These are phyloP conservation scores for Scolopax rusticola DNA, from an alignment of 2,797 vertebrate species.

Conservation along the genomic window DNA sequence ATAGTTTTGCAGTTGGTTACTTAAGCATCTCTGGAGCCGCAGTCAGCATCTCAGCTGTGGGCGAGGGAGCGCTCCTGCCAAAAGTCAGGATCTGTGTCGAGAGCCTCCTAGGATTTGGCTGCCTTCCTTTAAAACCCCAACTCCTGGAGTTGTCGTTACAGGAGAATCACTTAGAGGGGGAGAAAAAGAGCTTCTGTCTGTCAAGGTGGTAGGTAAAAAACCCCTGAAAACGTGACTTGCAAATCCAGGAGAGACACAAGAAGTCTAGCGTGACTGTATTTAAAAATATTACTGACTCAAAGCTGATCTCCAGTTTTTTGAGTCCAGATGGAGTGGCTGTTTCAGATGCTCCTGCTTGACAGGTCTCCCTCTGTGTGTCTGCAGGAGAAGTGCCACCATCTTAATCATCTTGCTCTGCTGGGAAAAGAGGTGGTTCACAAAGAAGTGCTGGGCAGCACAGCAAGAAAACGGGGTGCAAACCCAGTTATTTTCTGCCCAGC, in stretches of 20 bases:
- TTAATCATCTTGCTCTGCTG: not conserved
- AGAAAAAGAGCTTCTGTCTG: not conserved
- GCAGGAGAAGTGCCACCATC: not conserved
- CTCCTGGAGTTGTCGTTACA: conserved; percentile 7
- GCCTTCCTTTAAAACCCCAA: conserved; percentile 10
- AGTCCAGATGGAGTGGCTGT: not conserved
- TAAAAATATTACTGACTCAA: not conserved
- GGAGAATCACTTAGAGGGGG: not conserved
- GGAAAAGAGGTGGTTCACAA: not conserved
- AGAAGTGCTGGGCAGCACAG: not conserved
- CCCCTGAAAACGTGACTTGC: not conserved
- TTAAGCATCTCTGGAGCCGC: conserved; percentile 29
- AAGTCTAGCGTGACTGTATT: not conserved
- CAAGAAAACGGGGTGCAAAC: not conserved
- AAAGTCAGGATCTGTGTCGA: conserved; percentile 7
- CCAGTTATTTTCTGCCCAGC: not conserved
- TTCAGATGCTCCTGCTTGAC: not conserved
- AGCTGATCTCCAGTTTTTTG: not conserved
- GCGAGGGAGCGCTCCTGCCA: conserved; percentile 3
- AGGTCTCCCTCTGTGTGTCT: not conserved
- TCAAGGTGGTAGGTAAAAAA: not conserved
- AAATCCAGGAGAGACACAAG: not conserved
- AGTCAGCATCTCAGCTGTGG: conserved; percentile 32
- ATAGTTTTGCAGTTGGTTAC: conserved; percentile 46
- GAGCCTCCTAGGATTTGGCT: conserved; percentile 22